Conservation (phyloP, 2,888 invertebrate species). For the Stratiomys singularior region DNA sequence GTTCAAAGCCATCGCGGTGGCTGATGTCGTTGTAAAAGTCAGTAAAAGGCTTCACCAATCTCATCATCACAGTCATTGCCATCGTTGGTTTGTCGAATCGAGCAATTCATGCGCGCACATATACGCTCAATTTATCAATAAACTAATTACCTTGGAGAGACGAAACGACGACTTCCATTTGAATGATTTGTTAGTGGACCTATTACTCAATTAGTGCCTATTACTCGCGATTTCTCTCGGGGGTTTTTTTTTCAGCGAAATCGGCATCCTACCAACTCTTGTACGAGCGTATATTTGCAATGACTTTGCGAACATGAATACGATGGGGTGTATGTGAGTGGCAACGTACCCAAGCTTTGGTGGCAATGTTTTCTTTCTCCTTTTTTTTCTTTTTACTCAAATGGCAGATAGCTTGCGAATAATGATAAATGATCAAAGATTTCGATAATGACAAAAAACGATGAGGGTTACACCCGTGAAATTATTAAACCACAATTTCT, state of each 20-base stretch:
- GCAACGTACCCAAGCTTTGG: not conserved
- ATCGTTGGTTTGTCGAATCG: not conserved
- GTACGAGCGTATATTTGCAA: too few species aligned
- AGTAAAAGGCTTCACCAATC: slow-evolving; percentile 2
- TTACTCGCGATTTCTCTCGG: slow-evolving; percentile 39
- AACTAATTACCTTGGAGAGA: slow-evolving; percentile 44
- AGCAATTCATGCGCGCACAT: slow-evolving; percentile 34
- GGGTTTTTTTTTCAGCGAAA: not conserved
- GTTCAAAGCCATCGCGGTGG: not conserved
- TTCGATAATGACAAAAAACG: not conserved
- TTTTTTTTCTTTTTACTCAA: not conserved
- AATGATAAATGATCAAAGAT: slow-evolving; percentile 18
- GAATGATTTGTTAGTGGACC: slow-evolving; percentile 47
- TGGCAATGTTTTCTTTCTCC: not conserved
- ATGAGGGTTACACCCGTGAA: not conserved
- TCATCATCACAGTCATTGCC: slow-evolving; percentile 11
- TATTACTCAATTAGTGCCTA: slow-evolving; percentile 49
- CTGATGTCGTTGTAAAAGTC: not conserved
- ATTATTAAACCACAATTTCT: not conserved
- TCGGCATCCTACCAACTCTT: not conserved
- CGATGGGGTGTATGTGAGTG: too few species aligned
- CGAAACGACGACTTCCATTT: slow-evolving; percentile 42
- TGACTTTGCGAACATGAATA: too few species aligned
- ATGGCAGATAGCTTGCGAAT: not conserved
- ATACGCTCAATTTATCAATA: slow-evolving; percentile 45